phyloP scores from a whole-genome alignment of 1,140 invertebrate species.

The roundworm (Caenorhabditis elegans) region WBcel235 BX284604.4:6807501-6808000 shows the following conservation, averaged over 20 bases:
- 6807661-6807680: background rate
- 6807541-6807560: no score
- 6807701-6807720: background rate
- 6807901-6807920: conserved; percentile 6
- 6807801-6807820: background rate
- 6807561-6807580: no score
- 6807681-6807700: background rate
- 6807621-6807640: no score
- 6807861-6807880: conserved; percentile 12
- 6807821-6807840: background rate
- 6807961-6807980: background rate
- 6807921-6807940: conserved; percentile 2
- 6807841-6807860: background rate
- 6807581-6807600: no score
- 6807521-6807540: no score
- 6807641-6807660: background rate
- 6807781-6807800: background rate
- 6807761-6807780: conserved; percentile 20
- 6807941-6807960: conserved; percentile 19
- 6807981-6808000: background rate
- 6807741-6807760: background rate
- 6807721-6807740: conserved; percentile 9
- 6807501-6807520: no score
- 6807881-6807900: background rate
- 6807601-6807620: no score